Conservation (phyloP, 2,888 invertebrate species). For the Stenotaenia linearis region DNA sequence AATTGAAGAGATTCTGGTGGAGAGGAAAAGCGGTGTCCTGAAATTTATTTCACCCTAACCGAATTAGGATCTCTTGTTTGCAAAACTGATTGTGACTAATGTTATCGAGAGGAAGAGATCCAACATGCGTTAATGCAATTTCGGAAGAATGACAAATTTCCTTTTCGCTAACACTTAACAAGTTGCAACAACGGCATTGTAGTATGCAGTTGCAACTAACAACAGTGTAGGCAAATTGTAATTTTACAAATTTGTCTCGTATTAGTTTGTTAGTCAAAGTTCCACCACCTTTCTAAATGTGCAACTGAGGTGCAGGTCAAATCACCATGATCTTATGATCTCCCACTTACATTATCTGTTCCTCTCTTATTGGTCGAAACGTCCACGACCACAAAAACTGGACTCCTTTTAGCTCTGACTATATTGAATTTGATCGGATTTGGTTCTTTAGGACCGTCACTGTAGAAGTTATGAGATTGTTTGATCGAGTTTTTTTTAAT, state of each 20-base stretch:
- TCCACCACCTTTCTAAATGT: background rate
- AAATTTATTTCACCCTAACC: background rate
- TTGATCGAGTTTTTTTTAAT: background rate
- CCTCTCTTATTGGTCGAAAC: background rate
- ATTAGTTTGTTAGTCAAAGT: background rate
- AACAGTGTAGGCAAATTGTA: no score
- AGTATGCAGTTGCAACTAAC: no score
- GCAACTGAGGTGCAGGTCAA: background rate
- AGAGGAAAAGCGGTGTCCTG: background rate
- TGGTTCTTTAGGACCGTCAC: background rate
- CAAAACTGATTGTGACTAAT: background rate
- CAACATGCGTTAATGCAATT: background rate
- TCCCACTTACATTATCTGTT: background rate
- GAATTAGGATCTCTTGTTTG: background rate
- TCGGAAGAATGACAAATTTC: no score
- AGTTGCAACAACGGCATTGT: no score
- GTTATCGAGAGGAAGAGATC: constrained; percentile 2
- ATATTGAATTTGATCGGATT: background rate
- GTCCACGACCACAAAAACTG: background rate
- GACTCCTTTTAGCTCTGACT: background rate
- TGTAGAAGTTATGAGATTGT: no score
- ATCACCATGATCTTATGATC: background rate
- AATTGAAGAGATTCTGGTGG: background rate
- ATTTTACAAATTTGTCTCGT: background rate
- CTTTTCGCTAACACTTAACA: no score